Evolutionary conservation across 1,140 invertebrate species (phyloP), one percentile per base, ranked within the genome.

Genomic region (Scaptomyza graminum): DNA sequence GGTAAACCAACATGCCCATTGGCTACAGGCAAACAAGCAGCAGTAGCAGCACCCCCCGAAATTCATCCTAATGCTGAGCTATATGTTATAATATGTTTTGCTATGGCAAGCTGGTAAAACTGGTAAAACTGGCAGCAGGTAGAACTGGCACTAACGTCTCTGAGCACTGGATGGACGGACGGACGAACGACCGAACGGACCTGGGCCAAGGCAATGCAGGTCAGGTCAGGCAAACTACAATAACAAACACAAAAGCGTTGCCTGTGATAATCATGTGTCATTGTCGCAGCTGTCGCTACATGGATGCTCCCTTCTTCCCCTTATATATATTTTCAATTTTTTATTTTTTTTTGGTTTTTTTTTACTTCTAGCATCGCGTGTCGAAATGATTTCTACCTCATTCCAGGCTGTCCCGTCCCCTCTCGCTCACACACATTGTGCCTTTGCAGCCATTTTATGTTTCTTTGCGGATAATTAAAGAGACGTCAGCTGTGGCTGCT

Each of bases 191-290:
- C 9, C 28, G 1, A 11, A 6, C 5, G 37, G 66, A 34, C 50
- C 54, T 65, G 52, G 55, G 52, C 44, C 56, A 55, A 66, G 74
- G 60, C 64, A 84, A 74, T 80, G 73, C 54, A 68, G 66, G 66
- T 68, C 68, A 47, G 62, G 62, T 56, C 62, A 37, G 50, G 31
- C 51, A 12, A 61, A 74, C 71, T 61, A 67, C 65, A 73, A 64
- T 74, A 68, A 62, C 54, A 76, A 41, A 41, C 12, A n/a, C 12
- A 41, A 76, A 46, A 44, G 18, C 62, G 56, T 66, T 62, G 66
- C 66, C 75, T 79, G 7, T 34, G 83, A 88, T 88, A 88, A 88
- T 88, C 83, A 88, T 88, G 83, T 88, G 83, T 88, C 83, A 88
- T 88, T 88, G 83, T 88, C 83, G 69, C 73, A 75, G 68, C 68